Percentiles rank a stretch among this genome's conserved stretches.
These are phyloP conservation scores for Anoura caudifer DNA, from an alignment of 2,113 vertebrate genomes.

Conservation along the genomic window DNA sequence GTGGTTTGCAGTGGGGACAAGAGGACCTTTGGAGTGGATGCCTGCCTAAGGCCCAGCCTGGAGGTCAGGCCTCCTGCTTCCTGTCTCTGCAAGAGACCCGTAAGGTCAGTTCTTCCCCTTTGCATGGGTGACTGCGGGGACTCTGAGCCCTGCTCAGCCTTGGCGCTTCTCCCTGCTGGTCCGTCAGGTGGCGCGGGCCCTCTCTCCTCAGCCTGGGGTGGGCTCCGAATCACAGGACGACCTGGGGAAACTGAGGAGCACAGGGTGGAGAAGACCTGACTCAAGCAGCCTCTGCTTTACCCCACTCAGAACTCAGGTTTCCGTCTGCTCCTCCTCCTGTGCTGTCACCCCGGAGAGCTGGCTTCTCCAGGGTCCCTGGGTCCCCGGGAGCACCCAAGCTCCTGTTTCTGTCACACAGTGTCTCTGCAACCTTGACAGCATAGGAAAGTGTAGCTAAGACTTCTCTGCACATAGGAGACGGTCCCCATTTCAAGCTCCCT, in stretches of 20 bases:
- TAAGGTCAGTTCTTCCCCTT: rapidly evolving
- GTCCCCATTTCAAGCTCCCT: too few relatives aligned
- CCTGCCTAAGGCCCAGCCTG: too few relatives aligned
- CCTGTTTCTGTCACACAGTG: background rate
- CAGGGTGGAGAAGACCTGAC: background rate
- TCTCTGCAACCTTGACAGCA: background rate
- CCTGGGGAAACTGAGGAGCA: rapidly evolving
- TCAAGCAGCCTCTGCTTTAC: background rate
- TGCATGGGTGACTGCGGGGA: rapidly evolving
- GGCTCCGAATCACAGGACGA: background rate
- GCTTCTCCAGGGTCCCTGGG: background rate
- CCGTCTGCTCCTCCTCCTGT: too few relatives aligned
- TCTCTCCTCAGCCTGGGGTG: background rate
- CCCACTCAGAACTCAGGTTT: background rate
- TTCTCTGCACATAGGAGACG: background rate
- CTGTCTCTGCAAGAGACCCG: background rate
- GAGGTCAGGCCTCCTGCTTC: background rate
- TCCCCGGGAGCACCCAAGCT: rapidly evolving
- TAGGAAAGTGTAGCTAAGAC: background rate
- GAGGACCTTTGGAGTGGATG: background rate
- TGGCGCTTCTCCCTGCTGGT: rapidly evolving
- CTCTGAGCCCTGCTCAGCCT: background rate
- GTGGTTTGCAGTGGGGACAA: background rate
- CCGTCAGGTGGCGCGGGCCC: rapidly evolving
- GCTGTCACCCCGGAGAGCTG: background rate